Percentiles rank a stretch among this genome's conserved stretches.
These are phyloP conservation scores for Dryas iulia DNA, from an alignment of 1,140 invertebrate genomes.

Conservation along the genomic window DNA sequence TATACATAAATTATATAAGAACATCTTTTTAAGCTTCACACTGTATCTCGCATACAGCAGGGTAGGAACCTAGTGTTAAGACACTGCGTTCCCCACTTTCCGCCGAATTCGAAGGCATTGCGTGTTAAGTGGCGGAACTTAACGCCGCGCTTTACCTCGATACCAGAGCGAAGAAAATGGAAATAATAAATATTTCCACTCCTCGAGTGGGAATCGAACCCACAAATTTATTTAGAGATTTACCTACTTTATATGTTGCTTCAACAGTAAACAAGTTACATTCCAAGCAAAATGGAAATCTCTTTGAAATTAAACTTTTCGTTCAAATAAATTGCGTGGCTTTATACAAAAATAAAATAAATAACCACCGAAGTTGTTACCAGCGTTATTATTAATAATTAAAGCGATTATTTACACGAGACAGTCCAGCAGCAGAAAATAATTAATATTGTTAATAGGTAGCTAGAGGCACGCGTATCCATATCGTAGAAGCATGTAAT, in stretches of 20 bases:
- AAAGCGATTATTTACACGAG: slow-evolving; percentile 54
- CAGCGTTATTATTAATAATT: slow-evolving; percentile 52
- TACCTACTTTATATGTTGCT: background rate
- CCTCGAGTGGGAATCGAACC: no score
- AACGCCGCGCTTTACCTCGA: no score
- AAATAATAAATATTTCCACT: no score
- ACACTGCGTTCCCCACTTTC: no score
- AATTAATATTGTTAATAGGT: slow-evolving; percentile 63
- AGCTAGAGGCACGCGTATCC: slow-evolving; percentile 40
- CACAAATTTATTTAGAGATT: no score
- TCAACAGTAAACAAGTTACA: background rate
- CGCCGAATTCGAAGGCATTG: no score
- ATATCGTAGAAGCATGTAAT: slow-evolving; percentile 34
- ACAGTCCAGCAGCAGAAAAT: slow-evolving; percentile 38
- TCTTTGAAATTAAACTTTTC: slow-evolving; percentile 2
- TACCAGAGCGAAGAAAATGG: no score
- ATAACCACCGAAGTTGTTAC: slow-evolving; percentile 16
- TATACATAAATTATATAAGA: no score
- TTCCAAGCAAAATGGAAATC: background rate
- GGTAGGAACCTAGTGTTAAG: no score
- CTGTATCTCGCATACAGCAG: no score
- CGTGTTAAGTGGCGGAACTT: no score
- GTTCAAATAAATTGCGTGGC: slow-evolving; percentile 14
- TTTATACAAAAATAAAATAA: slow-evolving; percentile 10
- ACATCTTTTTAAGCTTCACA: no score